phyloP scores from a whole-genome alignment of 1,140 invertebrate species.

The Zophobas atratus region DNA sequence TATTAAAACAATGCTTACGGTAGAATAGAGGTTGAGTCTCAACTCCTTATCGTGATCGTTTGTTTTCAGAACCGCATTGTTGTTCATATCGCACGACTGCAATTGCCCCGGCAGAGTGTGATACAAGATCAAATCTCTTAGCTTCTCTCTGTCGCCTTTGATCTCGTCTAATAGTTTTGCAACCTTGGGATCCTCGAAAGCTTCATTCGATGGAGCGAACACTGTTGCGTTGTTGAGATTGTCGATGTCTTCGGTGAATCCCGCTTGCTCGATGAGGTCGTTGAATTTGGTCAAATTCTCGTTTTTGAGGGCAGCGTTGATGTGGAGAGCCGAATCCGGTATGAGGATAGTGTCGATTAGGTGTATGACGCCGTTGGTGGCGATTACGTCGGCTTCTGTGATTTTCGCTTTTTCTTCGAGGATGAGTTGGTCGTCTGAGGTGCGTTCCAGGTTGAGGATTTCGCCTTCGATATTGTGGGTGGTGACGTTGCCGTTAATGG shows the following conservation, averaged over 20 bases:
- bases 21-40: conserved; percentile 74
- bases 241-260: conserved; percentile 72
- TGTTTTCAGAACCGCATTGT: conserved; percentile 69
- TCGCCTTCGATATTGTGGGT: conserved; percentile 73
- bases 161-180: conserved; percentile 66
- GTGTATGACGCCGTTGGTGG: conserved; percentile 81
- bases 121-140: conserved; percentile 72
- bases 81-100: conserved; percentile 70
- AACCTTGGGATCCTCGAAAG: conserved; percentile 69
- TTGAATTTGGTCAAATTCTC: conserved; percentile 71
- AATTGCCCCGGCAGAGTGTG: conserved; percentile 72
- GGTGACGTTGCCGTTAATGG: conserved; percentile 72
- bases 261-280: conserved; percentile 70
- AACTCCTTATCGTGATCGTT: conserved; percentile 68
- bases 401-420: conserved; percentile 70
- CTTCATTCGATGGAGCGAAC: conserved; percentile 77
- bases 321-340: conserved; percentile 70
- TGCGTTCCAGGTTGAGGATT: conserved; percentile 71
- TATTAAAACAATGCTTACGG: conserved; percentile 63
- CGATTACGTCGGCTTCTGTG: conserved; percentile 70
- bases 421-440: conserved; percentile 68
- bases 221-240: conserved; percentile 75
- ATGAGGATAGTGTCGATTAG: conserved; percentile 78
- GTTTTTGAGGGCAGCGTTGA: conserved; percentile 67
- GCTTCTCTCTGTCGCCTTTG: conserved; percentile 67